A percentile compares a stretch with the other conserved stretches of the same genome.
These are phyloP conservation scores for Phalacrocorax pelagicus DNA, from an alignment of 2,113 vertebrate genomes.

Conservation along the genomic window DNA sequence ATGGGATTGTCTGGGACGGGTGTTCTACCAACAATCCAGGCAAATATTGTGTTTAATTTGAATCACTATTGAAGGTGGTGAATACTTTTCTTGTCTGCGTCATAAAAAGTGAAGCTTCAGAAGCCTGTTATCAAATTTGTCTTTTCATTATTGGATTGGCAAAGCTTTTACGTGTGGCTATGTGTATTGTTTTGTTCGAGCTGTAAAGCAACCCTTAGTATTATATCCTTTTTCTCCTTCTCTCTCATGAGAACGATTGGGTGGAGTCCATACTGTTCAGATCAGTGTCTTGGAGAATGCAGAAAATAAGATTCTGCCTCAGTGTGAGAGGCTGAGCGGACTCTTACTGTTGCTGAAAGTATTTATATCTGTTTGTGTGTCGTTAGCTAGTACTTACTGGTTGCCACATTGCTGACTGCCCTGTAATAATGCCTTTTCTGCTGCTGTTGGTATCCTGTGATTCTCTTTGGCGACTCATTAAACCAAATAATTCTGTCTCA, in stretches of 20 bases:
- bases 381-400: background rate
- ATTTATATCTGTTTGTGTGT: background rate
- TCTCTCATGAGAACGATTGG: background rate
- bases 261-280: background rate
- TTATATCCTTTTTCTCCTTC: background rate
- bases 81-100: background rate
- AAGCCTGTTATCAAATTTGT: background rate
- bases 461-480: background rate
- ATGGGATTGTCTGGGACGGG: background rate
- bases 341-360: background rate
- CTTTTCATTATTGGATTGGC: background rate
- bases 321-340: background rate
- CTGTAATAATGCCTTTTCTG: background rate
- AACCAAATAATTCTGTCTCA: background rate
- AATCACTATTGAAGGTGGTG: background rate
- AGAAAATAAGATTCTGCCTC: background rate
- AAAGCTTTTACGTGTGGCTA: background rate
- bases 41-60: background rate
- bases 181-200: background rate
- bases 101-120: background rate
- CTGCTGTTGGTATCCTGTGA: background rate
- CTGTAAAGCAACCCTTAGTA: background rate
- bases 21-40: background rate
- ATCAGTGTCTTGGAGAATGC: background rate
- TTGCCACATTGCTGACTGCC: background rate